Percentiles rank a stretch among this genome's conserved stretches.
phyloP scores from a whole-genome alignment of 2,113 vertebrate genomes.

The Petromus typicus region DNA sequence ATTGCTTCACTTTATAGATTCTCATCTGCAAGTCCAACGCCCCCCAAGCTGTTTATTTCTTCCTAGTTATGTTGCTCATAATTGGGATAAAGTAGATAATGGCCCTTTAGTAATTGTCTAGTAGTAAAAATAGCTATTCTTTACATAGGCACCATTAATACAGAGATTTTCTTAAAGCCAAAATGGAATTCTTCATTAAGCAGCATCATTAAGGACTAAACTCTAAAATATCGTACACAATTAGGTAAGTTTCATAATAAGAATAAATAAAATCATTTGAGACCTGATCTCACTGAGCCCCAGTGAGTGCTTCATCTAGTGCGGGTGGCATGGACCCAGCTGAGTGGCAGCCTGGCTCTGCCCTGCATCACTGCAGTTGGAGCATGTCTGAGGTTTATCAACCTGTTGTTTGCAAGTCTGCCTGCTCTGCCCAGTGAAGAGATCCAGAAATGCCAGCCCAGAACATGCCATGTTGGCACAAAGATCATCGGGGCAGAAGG shows the following conservation, averaged over 20 bases:
- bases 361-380: too few relatives aligned
- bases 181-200: slow-evolving; percentile 65
- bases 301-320: neutral
- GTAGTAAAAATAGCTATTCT: slow-evolving; percentile 51
- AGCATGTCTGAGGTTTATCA: neutral
- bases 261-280: slow-evolving; percentile 60
- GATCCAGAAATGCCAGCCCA: neutral
- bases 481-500: neutral
- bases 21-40: neutral
- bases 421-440: neutral
- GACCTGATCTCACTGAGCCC: slow-evolving; percentile 9
- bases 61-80: slow-evolving; percentile 4
- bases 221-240: slow-evolving; percentile 60
- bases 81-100: slow-evolving; percentile 60
- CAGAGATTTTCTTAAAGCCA: slow-evolving; percentile 59
- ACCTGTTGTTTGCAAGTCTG: neutral
- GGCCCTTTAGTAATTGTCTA: slow-evolving; percentile 19
- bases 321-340: neutral
- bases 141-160: slow-evolving; percentile 36
- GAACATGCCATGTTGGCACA: neutral
- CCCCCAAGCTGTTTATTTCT: slow-evolving; percentile 40
- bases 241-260: slow-evolving; percentile 64
- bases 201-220: slow-evolving; percentile 43
- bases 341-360: rapidly evolving
- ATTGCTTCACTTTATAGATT: neutral